Base-by-base conservation (phyloP, 2,888 invertebrate species). In the Nudaria mundana region DNA sequence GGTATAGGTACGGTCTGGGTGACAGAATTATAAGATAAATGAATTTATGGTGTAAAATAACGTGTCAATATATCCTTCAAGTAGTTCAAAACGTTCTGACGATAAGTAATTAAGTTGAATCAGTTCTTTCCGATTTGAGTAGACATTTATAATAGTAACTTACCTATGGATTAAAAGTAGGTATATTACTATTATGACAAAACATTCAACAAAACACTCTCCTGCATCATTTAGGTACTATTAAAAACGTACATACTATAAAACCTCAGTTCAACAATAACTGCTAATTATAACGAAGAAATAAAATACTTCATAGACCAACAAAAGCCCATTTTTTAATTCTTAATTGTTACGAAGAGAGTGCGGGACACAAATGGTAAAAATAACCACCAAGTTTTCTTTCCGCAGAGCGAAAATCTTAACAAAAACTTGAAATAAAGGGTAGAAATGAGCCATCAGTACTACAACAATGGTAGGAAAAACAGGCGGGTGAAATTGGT, bases 401-500 rank as follows among this genome's bases (percentile, higher is more conserved):
- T 59, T 59, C 54, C 49, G 48, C 46, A 46, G 44, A 49, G 49
- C 49, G 49, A 56, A 52, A 60, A 52, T 57, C 63, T 63, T 60
- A 59, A 71, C 66, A 76, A 76, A 78, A 72, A 66, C 64, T 72
- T 48, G 48, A 71, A 76, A 82, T 72, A 66, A 66, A 63, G 64
- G 72, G 71, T 71, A 73, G 69, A 79, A 83, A 82, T 80, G 81
- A 81, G 81, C 80, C 81, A 79, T 81, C 58, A 50, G 48, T 44
- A 48, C 34, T 43, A 41, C 62, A 71, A 81, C 77, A 77, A 79
- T 77, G 67, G 69, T 55, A 68, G 69, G 75, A 71, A 73, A 78
- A 76, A 57, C 78, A 73, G 75, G 66, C 76, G 74, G 73, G 76
- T 74, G 76, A 82, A 87, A 86, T 86, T 86, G 85, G 85, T 86